Conservation (phyloP, 2,113 vertebrate genomes). For the Myanophis thanlyinensis region DNA sequence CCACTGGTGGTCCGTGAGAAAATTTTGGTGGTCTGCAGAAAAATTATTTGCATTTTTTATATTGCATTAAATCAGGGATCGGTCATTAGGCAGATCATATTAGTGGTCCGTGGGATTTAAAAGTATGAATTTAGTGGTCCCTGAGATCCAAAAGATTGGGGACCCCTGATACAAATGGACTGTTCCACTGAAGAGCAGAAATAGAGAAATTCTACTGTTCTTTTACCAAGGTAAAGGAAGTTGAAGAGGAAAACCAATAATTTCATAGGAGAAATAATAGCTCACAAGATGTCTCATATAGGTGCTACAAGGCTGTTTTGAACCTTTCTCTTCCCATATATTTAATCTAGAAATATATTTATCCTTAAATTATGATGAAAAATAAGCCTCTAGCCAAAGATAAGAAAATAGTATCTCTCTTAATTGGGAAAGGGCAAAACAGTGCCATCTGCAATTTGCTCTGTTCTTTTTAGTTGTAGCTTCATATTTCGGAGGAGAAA, state of each 20-base stretch:
- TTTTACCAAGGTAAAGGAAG: neutral
- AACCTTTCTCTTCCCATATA: neutral
- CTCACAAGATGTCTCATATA: neutral
- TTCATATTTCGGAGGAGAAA: neutral
- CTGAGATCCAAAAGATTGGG: too few species aligned
- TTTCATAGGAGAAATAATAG: neutral
- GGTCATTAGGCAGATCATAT: too few species aligned
- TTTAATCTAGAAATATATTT: constrained; percentile 47
- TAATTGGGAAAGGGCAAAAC: neutral
- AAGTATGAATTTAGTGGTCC: too few species aligned
- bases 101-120: too few species aligned
- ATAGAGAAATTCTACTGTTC: neutral
- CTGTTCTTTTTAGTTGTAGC: neutral
- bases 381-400: neutral
- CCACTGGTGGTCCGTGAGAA: too few species aligned
- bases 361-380: constrained; percentile 47
- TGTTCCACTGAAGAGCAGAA: neutral
- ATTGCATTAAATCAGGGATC: too few species aligned
- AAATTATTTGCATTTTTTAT: too few species aligned
- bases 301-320: neutral
- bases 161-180: neutral
- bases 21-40: too few species aligned
- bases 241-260: neutral
- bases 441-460: neutral
- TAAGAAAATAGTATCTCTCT: neutral